Base-by-base conservation (phyloP, 2,888 invertebrate species). In the Odontocerum albicorne region DNA sequence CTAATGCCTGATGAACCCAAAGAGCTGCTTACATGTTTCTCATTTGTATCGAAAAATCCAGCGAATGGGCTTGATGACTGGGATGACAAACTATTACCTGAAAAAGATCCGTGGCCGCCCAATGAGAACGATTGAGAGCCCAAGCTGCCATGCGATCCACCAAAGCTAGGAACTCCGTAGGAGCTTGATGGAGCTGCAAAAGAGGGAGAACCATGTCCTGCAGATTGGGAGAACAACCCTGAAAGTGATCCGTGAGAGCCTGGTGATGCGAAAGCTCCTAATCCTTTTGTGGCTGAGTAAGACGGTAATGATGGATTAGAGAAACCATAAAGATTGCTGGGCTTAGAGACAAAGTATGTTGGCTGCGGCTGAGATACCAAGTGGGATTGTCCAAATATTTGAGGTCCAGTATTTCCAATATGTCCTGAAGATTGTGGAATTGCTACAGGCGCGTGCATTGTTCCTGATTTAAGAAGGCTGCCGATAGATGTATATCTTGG, bases 211-310 rank as follows among this genome's bases (percentile, higher is more conserved):
- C 76, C 75, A 12, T 77, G 77, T 16, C 75, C 74, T 51, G 74
- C 75, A 12, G 43, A 42, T 16, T 52, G 35, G 15, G 75, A 35
- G 22, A 54, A 42, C 33, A 39, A 13, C 27, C 32, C 32, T 17
- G 42, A 42, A 10, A 35, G 13, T n/a, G 12, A 71, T 3, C 15
- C 15, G 6, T 10, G 8, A 4, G 32, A 21, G 31, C 51, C 51
- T 43, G 70, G 63, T 12, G 55, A 36, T 33, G 59, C 57, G 49
- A 72, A 77, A 12, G 75, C 73, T 27, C 77, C 71, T 13, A 77
- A 66, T 17, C 77, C 76, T 60, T 77, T 77, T n/a, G 70, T 68
- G 31, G 73, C 74, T 27, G 75, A 71, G 59, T 77, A 77, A 4
- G 73, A 67, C 19, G 75, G 75, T 21, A 68, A 67, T 46, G 66